Conservation (phyloP, 2,888 invertebrate species). For the Spodoptera exigua region DNA sequence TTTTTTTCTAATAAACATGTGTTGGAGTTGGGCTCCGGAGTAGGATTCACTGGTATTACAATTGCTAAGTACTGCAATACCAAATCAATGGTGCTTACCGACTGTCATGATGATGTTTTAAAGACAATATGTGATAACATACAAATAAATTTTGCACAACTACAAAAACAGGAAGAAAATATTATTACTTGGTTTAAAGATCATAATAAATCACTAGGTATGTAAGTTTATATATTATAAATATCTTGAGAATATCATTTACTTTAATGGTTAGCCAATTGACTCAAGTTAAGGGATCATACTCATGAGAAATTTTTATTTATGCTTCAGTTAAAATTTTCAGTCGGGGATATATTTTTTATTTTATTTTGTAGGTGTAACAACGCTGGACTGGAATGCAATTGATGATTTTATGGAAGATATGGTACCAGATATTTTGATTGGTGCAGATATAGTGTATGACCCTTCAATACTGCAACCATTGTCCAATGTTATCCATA, state of each 20-base stretch:
- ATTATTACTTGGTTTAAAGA: slow-evolving; percentile 55
- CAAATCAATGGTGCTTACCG: slow-evolving; percentile 90
- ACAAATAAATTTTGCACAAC: slow-evolving; percentile 86
- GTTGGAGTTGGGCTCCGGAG: slow-evolving; percentile 94
- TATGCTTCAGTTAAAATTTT: too few relatives aligned
- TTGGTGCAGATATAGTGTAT: slow-evolving; percentile 85
- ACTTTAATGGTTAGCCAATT: too few relatives aligned
- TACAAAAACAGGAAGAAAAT: slow-evolving; percentile 36
- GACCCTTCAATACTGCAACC: slow-evolving; percentile 78
- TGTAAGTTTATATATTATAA: slow-evolving; percentile 11
- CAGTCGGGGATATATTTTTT: not conserved
- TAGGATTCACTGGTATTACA: slow-evolving; percentile 92
- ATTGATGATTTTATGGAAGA: slow-evolving; percentile 60
- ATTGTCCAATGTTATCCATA: slow-evolving; percentile 72
- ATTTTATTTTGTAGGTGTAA: slow-evolving; percentile 68
- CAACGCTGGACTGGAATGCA: slow-evolving; percentile 78
- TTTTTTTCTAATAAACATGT: slow-evolving; percentile 88
- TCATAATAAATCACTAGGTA: slow-evolving; percentile 65
- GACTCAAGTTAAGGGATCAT: too few relatives aligned
- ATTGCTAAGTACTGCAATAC: slow-evolving; percentile 88
- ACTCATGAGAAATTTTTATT: too few relatives aligned
- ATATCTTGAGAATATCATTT: too few relatives aligned
- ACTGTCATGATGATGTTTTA: slow-evolving; percentile 92
- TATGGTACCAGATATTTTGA: slow-evolving; percentile 76
- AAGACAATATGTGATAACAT: slow-evolving; percentile 91